Percentiles rank a stretch among this genome's conserved stretches.
phyloP scores from a whole-genome alignment of 2,888 invertebrate genomes.

The Folsomia manolachei region DNA sequence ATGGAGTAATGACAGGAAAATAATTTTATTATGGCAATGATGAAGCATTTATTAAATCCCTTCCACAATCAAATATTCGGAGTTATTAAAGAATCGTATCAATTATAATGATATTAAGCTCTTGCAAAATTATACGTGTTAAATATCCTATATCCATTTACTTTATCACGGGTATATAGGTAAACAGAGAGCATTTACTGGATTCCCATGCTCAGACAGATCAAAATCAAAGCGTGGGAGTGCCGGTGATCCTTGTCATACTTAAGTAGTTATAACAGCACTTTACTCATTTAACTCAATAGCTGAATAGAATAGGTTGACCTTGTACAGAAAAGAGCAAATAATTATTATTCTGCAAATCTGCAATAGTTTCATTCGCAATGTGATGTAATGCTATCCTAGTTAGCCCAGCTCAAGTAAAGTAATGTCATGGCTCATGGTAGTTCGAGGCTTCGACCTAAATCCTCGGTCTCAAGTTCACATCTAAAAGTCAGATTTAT shows the following conservation, averaged over 20 bases:
- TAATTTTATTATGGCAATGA: too few species aligned
- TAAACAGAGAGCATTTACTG: too few species aligned
- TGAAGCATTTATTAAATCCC: too few species aligned
- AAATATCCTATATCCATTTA: too few species aligned
- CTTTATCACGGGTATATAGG: too few species aligned
- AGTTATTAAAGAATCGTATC: too few species aligned
- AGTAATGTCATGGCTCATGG: not conserved
- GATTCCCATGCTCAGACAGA: too few species aligned
- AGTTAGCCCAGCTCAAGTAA: not conserved
- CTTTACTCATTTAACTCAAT: not conserved
- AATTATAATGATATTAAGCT: too few species aligned
- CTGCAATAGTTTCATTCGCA: not conserved
- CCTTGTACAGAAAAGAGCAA: constrained; percentile 16
- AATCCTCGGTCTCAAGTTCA: constrained; percentile 17
- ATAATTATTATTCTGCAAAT: constrained; percentile 1
- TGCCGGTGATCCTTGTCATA: not conserved
- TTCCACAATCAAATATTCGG: too few species aligned
- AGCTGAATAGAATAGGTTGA: not conserved
- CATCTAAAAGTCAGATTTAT: constrained; percentile 13
- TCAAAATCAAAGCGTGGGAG: not conserved
- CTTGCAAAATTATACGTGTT: too few species aligned
- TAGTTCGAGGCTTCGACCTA: constrained; percentile 7
- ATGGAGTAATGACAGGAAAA: too few species aligned
- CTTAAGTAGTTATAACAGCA: not conserved
- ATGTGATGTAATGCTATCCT: not conserved